phyloP scores from a whole-genome alignment of 23 tunicate species.

The Trididemnum nubilum region DNA sequence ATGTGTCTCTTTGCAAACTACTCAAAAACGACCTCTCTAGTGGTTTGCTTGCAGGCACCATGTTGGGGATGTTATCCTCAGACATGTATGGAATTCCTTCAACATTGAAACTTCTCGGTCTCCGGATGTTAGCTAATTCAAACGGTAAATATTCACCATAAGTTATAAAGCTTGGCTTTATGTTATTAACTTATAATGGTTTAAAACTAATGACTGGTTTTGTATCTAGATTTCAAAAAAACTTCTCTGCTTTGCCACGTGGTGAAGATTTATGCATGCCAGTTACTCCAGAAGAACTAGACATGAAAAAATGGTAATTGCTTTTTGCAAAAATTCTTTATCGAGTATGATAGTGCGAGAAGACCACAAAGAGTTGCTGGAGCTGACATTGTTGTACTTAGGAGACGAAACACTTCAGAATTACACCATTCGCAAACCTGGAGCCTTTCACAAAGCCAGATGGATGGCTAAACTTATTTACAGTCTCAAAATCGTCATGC shows the following conservation, averaged over 20 bases:
- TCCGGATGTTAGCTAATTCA: neutral
- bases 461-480: neutral
- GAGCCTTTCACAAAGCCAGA: neutral
- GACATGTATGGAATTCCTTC: slow-evolving; percentile 10
- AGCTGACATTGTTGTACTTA: neutral
- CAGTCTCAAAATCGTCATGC: neutral
- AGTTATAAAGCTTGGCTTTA: neutral
- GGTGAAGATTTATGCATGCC: neutral
- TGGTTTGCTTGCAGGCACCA: slow-evolving; percentile 19
- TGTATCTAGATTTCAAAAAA: neutral
- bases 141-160: neutral
- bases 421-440: slow-evolving; percentile 3
- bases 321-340: neutral
- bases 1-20: neutral
- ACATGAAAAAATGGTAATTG: neutral
- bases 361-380: neutral
- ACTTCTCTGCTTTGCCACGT: neutral
- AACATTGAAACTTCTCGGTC: neutral
- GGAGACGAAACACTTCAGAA: neutral
- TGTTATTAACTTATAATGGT: neutral
- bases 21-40: neutral
- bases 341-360: neutral
- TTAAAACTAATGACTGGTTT: neutral
- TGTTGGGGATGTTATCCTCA: slow-evolving; percentile 9
- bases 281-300: neutral